A percentile compares a stretch with the other conserved stretches of the same genome.
These are phyloP conservation scores for Decapterus maruadsi DNA, from an alignment of 2,797 vertebrate genomes.

Conservation along the genomic window DNA sequence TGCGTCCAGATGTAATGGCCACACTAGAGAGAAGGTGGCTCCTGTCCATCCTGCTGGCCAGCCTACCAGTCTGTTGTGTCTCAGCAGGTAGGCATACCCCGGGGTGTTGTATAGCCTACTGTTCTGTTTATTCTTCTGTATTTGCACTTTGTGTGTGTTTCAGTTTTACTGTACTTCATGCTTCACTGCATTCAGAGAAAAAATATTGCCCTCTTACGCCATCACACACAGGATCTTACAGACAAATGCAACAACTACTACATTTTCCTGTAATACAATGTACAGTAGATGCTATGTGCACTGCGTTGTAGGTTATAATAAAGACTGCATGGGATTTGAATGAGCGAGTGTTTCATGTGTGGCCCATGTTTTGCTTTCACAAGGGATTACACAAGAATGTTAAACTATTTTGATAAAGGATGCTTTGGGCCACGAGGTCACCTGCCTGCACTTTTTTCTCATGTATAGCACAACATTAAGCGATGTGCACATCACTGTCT, in stretches of 20 bases:
- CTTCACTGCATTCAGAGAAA: neutral
- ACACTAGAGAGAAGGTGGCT: constrained; percentile 49
- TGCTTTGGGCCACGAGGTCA: neutral
- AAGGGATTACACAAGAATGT: neutral
- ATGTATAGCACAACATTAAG: neutral
- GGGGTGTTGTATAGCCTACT: rapidly evolving
- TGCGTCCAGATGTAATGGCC: constrained; percentile 70
- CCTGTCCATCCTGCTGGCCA: constrained; percentile 60
- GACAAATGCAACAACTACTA: neutral
- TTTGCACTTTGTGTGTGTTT: neutral
- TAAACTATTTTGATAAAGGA: neutral
- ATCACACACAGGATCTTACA: neutral
- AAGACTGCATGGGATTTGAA: neutral
- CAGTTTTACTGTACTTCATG: neutral
- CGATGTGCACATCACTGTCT: neutral
- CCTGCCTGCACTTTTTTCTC: neutral
- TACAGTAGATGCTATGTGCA: no score
- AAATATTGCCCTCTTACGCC: neutral
- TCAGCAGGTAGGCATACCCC: constrained; percentile 54
- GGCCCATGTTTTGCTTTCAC: neutral
- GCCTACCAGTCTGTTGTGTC: neutral
- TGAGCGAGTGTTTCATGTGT: neutral
- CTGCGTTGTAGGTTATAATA: neutral
- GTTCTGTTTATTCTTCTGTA: neutral
- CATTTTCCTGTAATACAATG: neutral